Percentiles rank a stretch among this genome's conserved stretches.
phyloP scores from a whole-genome alignment of 2,797 vertebrate species.

The Hippoglossus hippoglossus region DNA sequence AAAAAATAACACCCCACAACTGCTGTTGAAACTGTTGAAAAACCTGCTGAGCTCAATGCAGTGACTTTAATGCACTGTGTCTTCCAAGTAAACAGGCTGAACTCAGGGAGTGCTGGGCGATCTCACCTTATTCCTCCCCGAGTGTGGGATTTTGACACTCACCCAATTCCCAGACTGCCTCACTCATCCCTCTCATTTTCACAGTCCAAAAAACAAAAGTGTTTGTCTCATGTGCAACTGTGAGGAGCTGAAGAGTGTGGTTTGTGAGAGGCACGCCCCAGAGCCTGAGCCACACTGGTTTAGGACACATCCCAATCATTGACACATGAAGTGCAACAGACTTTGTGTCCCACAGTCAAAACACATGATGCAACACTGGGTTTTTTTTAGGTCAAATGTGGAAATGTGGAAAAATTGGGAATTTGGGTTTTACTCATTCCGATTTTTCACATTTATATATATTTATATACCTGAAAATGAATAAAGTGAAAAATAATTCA shows the following conservation, averaged over 20 bases:
- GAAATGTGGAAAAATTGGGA: conserved; percentile 20
- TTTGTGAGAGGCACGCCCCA: conserved; percentile 77
- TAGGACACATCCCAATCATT: conserved; percentile 47
- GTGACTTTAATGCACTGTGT: conserved; percentile 19
- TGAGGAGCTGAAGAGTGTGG: conserved; percentile 62
- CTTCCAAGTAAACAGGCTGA: conserved; percentile 68
- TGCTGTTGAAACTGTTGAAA: conserved; percentile 54
- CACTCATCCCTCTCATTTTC: conserved; percentile 79
- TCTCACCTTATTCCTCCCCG: conserved; percentile 54
- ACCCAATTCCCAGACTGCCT: conserved; percentile 84
- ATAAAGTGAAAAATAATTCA: not conserved
- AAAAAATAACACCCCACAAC: conserved; percentile 23
- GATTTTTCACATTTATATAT: too few species aligned
- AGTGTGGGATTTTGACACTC: conserved; percentile 87
- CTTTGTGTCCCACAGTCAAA: conserved; percentile 61
- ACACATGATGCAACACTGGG: conserved; percentile 76
- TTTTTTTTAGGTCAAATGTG: conserved; percentile 45
- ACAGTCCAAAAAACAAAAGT: conserved; percentile 81
- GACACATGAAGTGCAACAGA: conserved; percentile 41
- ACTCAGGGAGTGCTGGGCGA: conserved; percentile 64
- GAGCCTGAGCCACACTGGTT: conserved; percentile 40
- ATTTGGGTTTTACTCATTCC: not conserved
- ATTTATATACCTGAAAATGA: not conserved
- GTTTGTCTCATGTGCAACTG: conserved; percentile 77
- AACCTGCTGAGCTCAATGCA: conserved; percentile 59